Evolutionary conservation across 2,797 vertebrate species (phyloP), one percentile per base, ranked within the genome.

Genomic region (Emys orbicularis): DNA sequence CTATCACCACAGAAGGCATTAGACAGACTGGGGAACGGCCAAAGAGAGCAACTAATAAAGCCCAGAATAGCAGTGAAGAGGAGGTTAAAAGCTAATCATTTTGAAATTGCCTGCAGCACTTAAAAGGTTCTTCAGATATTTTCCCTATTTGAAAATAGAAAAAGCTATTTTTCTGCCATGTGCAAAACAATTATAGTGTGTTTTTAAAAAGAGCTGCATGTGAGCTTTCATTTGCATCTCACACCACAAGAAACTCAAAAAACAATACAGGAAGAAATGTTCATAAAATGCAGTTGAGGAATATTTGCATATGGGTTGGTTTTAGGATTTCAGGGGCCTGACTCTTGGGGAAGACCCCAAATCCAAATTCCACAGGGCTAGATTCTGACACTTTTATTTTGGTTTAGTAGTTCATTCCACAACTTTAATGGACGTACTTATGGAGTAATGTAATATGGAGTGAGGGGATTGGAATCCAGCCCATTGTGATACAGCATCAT

Each of bases 171-270:
- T 95, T 87, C 88, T 94, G 86, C 2, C 8, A 74, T 87, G 84
- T 76, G 87, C 95, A 96, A 87, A 96, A 94, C 61, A 94, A 94
- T 94, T 95, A 96, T 72, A 95, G 34, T 23, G 27, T 85, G 72
- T 59, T 87, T 94, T 95, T 89, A 91, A 88, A 87, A 96, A 79
- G 89, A 93, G 84, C 52, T 81, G 41, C 54, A 29, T 44, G 85
- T 59, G 57, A 95, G 90, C 82, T 85, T 91, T 95, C 88, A 86
- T 96, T 97, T 97, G 87, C 76, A 93, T 95, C 80, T 96, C 94
- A 76, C 47, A 85, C 94, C 95, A 93, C 87, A 82, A 84, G 68
- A 89, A 97, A 74, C 52, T 91, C 50, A 53, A 87, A 93, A 84
- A 65, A 90, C 81, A 91, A 87, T 79, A 93, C 93, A 93, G 90